A percentile compares a stretch with the other conserved stretches of the same genome.
phyloP scores from a whole-genome alignment of 2,888 invertebrate genomes.

The Eristalinus sepulchralis region DNA sequence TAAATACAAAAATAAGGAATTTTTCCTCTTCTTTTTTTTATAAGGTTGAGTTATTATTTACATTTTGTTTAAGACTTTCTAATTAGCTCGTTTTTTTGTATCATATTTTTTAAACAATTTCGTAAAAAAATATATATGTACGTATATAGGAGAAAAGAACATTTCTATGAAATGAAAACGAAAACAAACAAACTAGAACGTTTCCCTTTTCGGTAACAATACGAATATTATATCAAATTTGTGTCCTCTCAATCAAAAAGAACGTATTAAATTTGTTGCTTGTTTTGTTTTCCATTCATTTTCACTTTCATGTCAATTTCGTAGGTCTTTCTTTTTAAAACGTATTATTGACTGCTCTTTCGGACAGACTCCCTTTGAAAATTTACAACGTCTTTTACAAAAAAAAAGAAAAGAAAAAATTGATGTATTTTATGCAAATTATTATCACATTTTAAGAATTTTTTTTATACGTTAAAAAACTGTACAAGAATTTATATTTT shows the following conservation, averaged over 20 bases:
- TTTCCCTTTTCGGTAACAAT: constrained; percentile 7
- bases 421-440: constrained; percentile 63
- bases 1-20: constrained; percentile 60
- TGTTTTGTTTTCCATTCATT: neutral
- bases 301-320: neutral
- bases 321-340: neutral
- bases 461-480: constrained; percentile 33
- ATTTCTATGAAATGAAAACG: constrained; percentile 15
- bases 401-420: neutral
- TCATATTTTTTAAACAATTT: constrained; percentile 55
- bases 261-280: constrained; percentile 11
- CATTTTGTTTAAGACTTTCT: constrained; percentile 18
- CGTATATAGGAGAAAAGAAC: constrained; percentile 60
- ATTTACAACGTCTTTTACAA: constrained; percentile 24
- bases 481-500: constrained; percentile 54
- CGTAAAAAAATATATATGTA: constrained; percentile 71
- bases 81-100: constrained; percentile 14
- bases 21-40: constrained; percentile 20
- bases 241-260: neutral
- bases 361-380: constrained; percentile 1
- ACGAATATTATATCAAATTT: neutral
- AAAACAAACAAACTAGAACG: constrained; percentile 29
- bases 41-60: constrained; percentile 50
- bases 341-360: neutral
- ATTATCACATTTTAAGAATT: constrained; percentile 68